These are phyloP conservation scores for Cynaeus angustus DNA, from an alignment of 2,888 invertebrate genomes.

Conservation along the genomic window DNA sequence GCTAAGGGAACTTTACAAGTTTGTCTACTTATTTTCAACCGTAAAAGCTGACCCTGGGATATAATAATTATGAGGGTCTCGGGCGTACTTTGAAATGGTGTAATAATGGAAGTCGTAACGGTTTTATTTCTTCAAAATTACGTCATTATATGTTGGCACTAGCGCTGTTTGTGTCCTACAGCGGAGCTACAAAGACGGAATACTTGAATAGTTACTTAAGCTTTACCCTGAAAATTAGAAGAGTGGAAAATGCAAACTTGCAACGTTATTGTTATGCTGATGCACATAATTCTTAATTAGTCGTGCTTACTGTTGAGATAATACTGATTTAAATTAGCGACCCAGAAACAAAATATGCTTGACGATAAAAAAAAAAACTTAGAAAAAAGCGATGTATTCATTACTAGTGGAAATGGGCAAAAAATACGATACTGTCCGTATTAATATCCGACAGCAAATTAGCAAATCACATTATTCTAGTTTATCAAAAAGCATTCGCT, in stretches of 20 bases:
- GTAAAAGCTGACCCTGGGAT: slow-evolving; percentile 33
- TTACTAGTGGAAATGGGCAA: no score
- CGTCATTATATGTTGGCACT: slow-evolving; percentile 14
- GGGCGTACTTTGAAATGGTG: slow-evolving; percentile 24
- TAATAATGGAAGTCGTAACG: slow-evolving; percentile 30
- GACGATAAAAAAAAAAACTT: no score
- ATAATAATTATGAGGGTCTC: slow-evolving; percentile 24
- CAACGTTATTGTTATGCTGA: not conserved
- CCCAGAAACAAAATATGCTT: not conserved
- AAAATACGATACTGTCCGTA: no score
- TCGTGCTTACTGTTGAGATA: not conserved
- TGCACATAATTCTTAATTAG: slow-evolving; percentile 4
- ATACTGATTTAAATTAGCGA: slow-evolving; percentile 1
- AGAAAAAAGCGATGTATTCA: no score
- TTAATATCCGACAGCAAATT: no score
- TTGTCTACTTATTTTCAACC: slow-evolving; percentile 16
- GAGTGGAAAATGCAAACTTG: slow-evolving; percentile 2
- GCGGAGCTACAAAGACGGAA: slow-evolving; percentile 13
- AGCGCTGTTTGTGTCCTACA: slow-evolving; percentile 12
- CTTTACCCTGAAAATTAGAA: slow-evolving; percentile 6
- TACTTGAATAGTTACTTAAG: slow-evolving; percentile 23
- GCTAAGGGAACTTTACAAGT: not conserved
- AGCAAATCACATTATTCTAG: no score
- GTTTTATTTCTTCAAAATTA: slow-evolving; percentile 32
- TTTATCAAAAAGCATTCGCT: no score